These are phyloP conservation scores for Battus philenor DNA, from an alignment of 1,140 invertebrate genomes.

Conservation along the genomic window DNA sequence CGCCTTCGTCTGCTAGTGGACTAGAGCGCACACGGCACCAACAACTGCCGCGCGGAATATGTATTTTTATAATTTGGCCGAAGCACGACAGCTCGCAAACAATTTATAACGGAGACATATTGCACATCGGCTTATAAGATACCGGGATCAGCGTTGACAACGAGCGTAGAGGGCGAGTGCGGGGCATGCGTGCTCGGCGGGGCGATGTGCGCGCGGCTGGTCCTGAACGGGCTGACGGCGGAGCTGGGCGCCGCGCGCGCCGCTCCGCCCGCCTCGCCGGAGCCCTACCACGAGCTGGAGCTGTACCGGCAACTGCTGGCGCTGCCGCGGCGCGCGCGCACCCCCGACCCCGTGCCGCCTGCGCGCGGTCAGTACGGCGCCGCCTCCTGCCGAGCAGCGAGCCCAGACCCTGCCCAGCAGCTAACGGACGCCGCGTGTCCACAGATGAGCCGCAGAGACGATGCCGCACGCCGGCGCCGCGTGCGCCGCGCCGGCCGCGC, in stretches of 20 bases:
- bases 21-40: too few relatives aligned
- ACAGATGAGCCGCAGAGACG: slow-evolving; percentile 30
- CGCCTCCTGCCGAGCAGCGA: too few relatives aligned
- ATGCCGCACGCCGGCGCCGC: slow-evolving; percentile 19
- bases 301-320: slow-evolving; percentile 59
- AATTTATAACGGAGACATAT: too few relatives aligned
- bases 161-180: slow-evolving; percentile 4
- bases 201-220: slow-evolving; percentile 37
- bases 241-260: slow-evolving; percentile 33
- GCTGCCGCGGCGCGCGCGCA: slow-evolving; percentile 37
- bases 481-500: slow-evolving; percentile 19
- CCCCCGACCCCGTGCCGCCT: slow-evolving; percentile 36
- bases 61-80: slow-evolving; percentile 4
- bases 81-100: too few relatives aligned
- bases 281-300: slow-evolving; percentile 66
- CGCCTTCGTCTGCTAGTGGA: too few relatives aligned
- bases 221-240: slow-evolving; percentile 59
- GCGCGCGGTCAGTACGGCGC: slow-evolving; percentile 7
- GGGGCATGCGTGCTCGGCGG: slow-evolving; percentile 12
- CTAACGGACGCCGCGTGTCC: too few relatives aligned
- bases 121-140: too few relatives aligned
- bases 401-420: too few relatives aligned
- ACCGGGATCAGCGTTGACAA: neutral
- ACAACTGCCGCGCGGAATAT: too few relatives aligned
- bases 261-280: slow-evolving; percentile 35